These are phyloP conservation scores for Bombycilla garrulus DNA, from an alignment of 2,113 vertebrate genomes.

Conservation along the genomic window DNA sequence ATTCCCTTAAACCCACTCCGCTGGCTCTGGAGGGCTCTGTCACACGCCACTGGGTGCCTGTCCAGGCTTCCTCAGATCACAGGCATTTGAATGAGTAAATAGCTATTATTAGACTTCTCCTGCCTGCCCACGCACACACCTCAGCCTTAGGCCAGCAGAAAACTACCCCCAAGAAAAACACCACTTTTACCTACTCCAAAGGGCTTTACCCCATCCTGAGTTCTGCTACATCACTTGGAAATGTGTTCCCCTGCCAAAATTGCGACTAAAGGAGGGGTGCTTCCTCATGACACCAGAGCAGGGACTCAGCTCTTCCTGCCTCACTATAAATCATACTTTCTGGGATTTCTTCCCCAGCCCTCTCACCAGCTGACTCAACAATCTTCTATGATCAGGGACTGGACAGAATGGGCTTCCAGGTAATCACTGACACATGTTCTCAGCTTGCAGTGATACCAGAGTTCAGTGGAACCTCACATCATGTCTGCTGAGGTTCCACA, in stretches of 20 bases:
- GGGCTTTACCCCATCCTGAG: background rate
- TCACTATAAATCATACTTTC: background rate
- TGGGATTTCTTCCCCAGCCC: background rate
- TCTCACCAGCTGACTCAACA: background rate
- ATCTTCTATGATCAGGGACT: background rate
- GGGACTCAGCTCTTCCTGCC: background rate
- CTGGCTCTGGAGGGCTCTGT: constrained; percentile 17
- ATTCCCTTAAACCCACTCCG: constrained; percentile 2
- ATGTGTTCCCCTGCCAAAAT: background rate
- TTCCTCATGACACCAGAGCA: background rate
- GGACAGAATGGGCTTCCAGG: background rate
- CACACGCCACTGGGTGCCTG: constrained; percentile 4
- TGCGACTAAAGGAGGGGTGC: background rate
- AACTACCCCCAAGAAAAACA: background rate
- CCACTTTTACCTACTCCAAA: background rate
- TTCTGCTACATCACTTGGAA: background rate
- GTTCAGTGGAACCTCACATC: background rate
- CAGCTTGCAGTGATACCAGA: background rate
- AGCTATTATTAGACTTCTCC: constrained; percentile 48
- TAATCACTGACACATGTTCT: background rate
- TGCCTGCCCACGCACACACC: background rate
- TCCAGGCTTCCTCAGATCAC: constrained; percentile 24
- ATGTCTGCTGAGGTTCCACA: rapidly evolving
- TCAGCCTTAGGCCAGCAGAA: background rate
- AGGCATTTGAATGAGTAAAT: constrained; percentile 6